A percentile compares a stretch with the other conserved stretches of the same genome.
Conservation (phyloP, 2,797 vertebrate species). For the Meda fulgida region DNA sequence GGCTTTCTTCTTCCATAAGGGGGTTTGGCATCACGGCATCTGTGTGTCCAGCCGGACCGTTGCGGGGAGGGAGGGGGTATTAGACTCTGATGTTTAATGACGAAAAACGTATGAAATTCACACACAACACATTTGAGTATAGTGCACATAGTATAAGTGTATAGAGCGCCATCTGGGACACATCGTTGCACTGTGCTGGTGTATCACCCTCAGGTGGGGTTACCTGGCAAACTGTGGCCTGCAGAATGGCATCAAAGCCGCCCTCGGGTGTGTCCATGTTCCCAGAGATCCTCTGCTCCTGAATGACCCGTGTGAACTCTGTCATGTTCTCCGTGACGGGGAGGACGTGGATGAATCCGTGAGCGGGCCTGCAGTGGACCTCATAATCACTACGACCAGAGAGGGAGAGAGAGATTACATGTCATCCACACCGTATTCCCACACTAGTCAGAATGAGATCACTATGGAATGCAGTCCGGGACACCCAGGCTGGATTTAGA, state of each 20-base stretch:
- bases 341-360: conserved; percentile 93
- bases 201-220: background rate
- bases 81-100: background rate
- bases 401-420: conserved; percentile 29
- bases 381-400: conserved; percentile 84
- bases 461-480: conserved; percentile 15
- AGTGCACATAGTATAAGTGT: background rate
- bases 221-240: conserved; percentile 95
- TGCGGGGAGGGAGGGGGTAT: background rate
- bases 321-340: conserved; percentile 91
- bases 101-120: background rate
- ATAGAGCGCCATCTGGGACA: too few relatives aligned
- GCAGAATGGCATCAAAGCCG: conserved; percentile 95
- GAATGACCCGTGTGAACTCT: conserved; percentile 90
- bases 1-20: too few relatives aligned
- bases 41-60: background rate
- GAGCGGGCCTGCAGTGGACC: conserved; percentile 90
- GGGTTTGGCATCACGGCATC: too few relatives aligned
- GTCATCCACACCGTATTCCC: conserved; percentile 47
- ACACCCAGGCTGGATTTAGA: conserved; percentile 31
- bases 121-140: too few relatives aligned
- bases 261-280: conserved; percentile 98
- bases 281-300: conserved; percentile 92
- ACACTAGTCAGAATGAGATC: conserved; percentile 56
- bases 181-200: too few relatives aligned